phyloP scores from a whole-genome alignment of 2,888 invertebrate species.

The Horisme vitalbata region DNA sequence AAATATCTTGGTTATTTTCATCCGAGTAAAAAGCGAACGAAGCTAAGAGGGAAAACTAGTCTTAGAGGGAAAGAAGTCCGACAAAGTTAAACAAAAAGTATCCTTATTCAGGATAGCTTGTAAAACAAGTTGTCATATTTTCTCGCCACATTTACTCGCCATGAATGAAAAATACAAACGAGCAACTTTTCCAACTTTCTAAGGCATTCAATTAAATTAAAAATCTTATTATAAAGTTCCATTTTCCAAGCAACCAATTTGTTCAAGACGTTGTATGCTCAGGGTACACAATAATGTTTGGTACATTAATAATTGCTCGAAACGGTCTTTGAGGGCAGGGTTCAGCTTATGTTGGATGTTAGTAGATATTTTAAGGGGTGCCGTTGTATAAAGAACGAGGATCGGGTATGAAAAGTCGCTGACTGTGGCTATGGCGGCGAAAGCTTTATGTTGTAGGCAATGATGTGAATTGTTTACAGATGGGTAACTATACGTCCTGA shows the following conservation, averaged over 20 bases:
- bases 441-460: constrained; percentile 9
- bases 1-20: too few species aligned
- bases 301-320: constrained; percentile 27
- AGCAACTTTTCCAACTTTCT: neutral
- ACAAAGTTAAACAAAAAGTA: too few species aligned
- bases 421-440: constrained; percentile 10
- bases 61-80: too few species aligned
- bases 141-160: too few species aligned
- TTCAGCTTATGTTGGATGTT: constrained; percentile 19
- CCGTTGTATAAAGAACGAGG: constrained; percentile 19
- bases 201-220: constrained; percentile 14
- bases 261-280: constrained; percentile 19
- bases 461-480: constrained; percentile 7
- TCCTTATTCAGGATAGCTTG: too few species aligned
- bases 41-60: too few species aligned
- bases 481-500: too few species aligned
- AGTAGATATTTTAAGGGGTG: constrained; percentile 7
- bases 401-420: constrained; percentile 17
- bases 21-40: too few species aligned
- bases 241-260: constrained; percentile 21
- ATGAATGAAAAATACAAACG: too few species aligned
- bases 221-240: constrained; percentile 7
- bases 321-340: constrained; percentile 17
- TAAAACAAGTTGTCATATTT: too few species aligned
- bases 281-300: constrained; percentile 26